Evolutionary conservation across 2,797 vertebrate genomes (phyloP), one percentile per base, ranked within the genome.

Genomic region (Sebastes kiyomatsui): DNA sequence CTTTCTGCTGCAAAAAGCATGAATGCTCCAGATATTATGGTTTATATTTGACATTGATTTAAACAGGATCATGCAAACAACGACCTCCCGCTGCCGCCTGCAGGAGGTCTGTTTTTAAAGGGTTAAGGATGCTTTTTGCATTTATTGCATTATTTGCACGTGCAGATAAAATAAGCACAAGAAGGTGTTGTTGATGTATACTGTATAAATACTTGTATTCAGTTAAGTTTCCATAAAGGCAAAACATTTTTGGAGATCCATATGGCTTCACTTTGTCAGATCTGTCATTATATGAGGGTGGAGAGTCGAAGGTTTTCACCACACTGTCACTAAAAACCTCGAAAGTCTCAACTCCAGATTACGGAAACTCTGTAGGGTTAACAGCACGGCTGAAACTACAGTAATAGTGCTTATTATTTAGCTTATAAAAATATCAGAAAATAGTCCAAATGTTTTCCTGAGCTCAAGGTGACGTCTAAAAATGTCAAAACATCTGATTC

Each of bases 221-320:
- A 28, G 55, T 6, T 27, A n/a, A 6, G 3, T 56, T 22, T 62
- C 23, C 33, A 23, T 52, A 9, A 72, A 32, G 18, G 32, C 27
- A 52, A 38, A 18, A 20, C 4, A 8, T 23, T 52, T 60, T 42
- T 20, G 35, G 16, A 3, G 22, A 66, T 62, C 30, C 80, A 77
- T 23, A 16, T 77, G 64, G 54, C 46, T 66, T 52, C 20, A 72
- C 30, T 72, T 54, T 68, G 7, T 59, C 59, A 42, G 66, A 82
- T 82, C 82, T 88, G 82, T 82, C 79, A 81, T 82, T 76, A 86
- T 6, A n/a, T 1, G 52, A 85, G 80, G 80, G 79, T 16, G 81
- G 75, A 69, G 84, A 75, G 55, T 22, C 56, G 18, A 16, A 66
- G 78, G 52, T n/a, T 72, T 52, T n/a, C 18, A 86, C 81, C 74